Base-by-base conservation (phyloP, 2,113 vertebrate species). In the Atlantisia rogersi region DNA sequence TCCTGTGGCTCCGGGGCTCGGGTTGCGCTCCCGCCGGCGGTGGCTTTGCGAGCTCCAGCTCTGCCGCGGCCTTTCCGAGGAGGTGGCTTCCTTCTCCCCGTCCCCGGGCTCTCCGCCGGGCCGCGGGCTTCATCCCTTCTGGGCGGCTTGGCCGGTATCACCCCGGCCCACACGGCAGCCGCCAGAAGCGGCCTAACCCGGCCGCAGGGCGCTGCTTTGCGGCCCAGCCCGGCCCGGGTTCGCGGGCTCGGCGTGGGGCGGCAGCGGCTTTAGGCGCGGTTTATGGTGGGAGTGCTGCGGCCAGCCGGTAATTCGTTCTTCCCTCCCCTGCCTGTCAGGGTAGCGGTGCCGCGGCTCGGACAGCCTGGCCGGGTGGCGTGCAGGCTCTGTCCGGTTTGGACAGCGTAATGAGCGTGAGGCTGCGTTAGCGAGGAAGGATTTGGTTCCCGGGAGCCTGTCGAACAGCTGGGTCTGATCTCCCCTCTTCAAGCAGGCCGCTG, bases 381-480 rank as follows among this genome's bases (percentile, higher is more conserved):
- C 32, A 1, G 3, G 29, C 21, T 26, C 59, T 1, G 21, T 1
- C 20, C 44, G 17, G 44, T 46, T 46, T 46, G 44, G 44, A 46
- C 44, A 22, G 48, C 2, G 1, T 1, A 4, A 1, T 6, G 11
- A 22, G 50, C 0, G 11, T 2, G 0, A 3, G 35, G 1, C 5
- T 2, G 1, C 0, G 22, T 15, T 5, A 4, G 3, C 1, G 14
- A 60, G 44, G 48, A 8, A 3, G 12, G 40, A 2, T 3, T 1
- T 3, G 1, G 24, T 5, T 22, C 5, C 3, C 46, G 62, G 53
- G 32, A 3, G 22, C 19, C 42, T 2, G 12, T 10, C 7, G 6
- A 17, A 2, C 31, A 2, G 40, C 58, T 7, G 50, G 48, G 7
- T 24, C 18, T 22, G 42, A 19, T 29, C 10, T 26, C 53, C 40